These are phyloP conservation scores for Rhopalosiphum maidis DNA, from an alignment of 1,140 invertebrate species.

Conservation along the genomic window DNA sequence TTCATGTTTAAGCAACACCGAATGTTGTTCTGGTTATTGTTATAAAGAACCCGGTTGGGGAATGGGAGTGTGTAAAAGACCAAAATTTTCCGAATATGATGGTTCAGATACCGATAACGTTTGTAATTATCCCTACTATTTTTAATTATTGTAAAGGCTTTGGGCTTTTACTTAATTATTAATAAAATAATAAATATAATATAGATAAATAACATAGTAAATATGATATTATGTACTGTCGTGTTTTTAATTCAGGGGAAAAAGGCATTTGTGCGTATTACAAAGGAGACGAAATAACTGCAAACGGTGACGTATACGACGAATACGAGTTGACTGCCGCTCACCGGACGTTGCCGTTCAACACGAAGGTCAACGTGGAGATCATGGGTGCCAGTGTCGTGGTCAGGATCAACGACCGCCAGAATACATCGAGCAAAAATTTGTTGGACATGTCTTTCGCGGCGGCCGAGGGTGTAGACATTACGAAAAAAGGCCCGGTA, in stretches of 20 bases:
- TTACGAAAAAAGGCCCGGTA: neutral
- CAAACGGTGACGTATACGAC: neutral
- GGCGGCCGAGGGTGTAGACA: neutral
- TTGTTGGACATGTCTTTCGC: neutral
- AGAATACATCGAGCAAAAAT: too few species aligned
- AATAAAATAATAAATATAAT: too few species aligned
- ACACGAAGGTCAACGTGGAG: neutral
- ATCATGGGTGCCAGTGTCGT: neutral
- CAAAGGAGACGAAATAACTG: neutral
- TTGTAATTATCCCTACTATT: too few species aligned
- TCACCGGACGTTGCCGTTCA: neutral
- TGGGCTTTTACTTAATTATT: too few species aligned
- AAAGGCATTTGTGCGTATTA: neutral
- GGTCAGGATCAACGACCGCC: neutral
- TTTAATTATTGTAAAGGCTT: too few species aligned
- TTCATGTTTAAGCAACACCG: neutral
- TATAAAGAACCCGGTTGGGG: neutral
- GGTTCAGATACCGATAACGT: too few species aligned
- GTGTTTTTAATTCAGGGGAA: neutral
- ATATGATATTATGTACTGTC: neutral
- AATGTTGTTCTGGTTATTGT: neutral
- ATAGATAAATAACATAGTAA: too few species aligned
- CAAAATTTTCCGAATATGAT: accelerated
- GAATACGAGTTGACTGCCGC: neutral
- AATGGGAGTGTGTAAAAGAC: neutral